Evolutionary conservation across 2,113 vertebrate species (phyloP).

Genomic region (Promerops cafer): DNA sequence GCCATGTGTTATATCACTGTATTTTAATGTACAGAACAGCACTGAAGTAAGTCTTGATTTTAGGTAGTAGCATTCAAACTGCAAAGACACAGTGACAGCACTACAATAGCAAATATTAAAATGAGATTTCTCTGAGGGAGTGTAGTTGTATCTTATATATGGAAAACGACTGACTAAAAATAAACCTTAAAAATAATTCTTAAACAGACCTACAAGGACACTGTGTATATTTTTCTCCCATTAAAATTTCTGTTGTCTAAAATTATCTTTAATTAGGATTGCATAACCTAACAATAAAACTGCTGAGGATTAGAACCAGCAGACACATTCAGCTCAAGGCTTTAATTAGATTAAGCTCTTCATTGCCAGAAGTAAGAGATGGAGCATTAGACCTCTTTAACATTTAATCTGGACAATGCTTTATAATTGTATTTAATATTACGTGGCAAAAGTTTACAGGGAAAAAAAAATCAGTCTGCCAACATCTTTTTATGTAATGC

Average conservation of each 20-base stretch:
- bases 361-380: conserved; percentile 40
- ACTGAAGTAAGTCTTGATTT: neutral
- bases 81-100: neutral
- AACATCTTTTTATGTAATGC: neutral
- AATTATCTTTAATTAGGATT: conserved; percentile 65
- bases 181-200: conserved; percentile 16
- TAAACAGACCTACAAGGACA: neutral
- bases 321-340: neutral
- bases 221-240: conserved; percentile 16
- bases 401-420: conserved; percentile 45
- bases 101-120: neutral
- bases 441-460: neutral
- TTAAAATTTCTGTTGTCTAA: conserved; percentile 42
- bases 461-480: neutral
- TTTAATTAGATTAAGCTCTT: conserved; percentile 64
- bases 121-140: neutral
- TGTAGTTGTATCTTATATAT: neutral
- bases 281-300: conserved; percentile 52
- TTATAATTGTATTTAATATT: conserved; percentile 39
- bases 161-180: neutral
- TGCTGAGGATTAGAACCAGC: conserved; percentile 47
- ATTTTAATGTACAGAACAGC: neutral
- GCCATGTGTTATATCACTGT: neutral
- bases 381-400: conserved; percentile 32
- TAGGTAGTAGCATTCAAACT: neutral